These are phyloP conservation scores for Brachionus koreanus DNA, from an alignment of 1,140 invertebrate species.

Conservation along the genomic window DNA sequence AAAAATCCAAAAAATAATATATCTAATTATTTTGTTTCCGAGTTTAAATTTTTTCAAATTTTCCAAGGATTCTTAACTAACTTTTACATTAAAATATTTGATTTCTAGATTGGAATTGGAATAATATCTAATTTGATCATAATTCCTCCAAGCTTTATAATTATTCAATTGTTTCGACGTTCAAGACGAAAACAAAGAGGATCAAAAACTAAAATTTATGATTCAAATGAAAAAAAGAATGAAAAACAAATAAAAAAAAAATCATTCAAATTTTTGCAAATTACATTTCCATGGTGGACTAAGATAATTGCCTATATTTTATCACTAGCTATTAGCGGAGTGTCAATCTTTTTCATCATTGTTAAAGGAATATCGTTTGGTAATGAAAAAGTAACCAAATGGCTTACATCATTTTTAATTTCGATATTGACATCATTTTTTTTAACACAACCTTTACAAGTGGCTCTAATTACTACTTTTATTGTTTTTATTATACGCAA, in stretches of 20 bases:
- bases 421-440: constrained; percentile 63
- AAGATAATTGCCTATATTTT: constrained; percentile 61
- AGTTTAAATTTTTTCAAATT: no score
- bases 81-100: no score
- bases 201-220: not conserved
- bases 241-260: constrained; percentile 45
- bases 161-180: constrained; percentile 29
- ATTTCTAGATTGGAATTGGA: constrained; percentile 1
- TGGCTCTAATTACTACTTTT: constrained; percentile 60
- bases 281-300: constrained; percentile 61
- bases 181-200: not conserved
- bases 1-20: no score
- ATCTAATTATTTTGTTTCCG: no score
- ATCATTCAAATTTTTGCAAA: constrained; percentile 30
- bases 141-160: not conserved
- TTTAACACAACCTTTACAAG: constrained; percentile 62
- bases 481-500: constrained; percentile 50
- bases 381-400: constrained; percentile 62
- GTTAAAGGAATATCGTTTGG: constrained; percentile 63
- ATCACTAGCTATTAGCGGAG: constrained; percentile 56
- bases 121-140: constrained; percentile 17
- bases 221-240: not conserved
- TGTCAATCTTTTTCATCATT: constrained; percentile 60
- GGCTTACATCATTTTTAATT: constrained; percentile 62
- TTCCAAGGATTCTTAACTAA: no score